Percentiles rank a stretch among this genome's conserved stretches.
Conservation (phyloP, 2,113 vertebrate genomes). For the Eidolon helvum region DNA sequence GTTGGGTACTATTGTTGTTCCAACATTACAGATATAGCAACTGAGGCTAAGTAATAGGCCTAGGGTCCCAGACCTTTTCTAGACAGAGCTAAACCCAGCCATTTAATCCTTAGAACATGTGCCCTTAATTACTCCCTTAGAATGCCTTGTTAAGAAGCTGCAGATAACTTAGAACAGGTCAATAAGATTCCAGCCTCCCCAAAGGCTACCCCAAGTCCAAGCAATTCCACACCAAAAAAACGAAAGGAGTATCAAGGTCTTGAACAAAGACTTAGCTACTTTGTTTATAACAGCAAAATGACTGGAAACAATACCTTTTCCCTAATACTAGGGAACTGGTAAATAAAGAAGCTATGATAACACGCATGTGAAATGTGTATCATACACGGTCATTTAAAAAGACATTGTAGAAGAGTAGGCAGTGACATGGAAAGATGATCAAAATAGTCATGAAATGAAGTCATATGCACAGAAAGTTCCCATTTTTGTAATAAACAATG, state of each 20-base stretch:
- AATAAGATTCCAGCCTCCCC: neutral
- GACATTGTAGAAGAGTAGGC: neutral
- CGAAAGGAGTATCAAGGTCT: neutral
- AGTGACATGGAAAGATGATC: neutral
- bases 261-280: neutral
- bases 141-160: neutral
- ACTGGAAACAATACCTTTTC: neutral
- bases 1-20: neutral
- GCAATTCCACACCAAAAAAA: neutral
- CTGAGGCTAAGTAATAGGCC: neutral
- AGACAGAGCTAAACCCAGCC: neutral
- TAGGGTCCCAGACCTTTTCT: neutral
- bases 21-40: neutral
- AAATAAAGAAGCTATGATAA: neutral
- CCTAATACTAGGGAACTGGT: neutral
- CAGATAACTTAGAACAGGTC: neutral
- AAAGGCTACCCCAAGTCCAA: neutral
- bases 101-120: neutral
- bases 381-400: neutral
- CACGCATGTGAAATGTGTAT: accelerated
- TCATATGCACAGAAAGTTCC: neutral
- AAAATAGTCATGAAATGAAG: neutral
- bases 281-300: neutral
- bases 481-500: neutral
- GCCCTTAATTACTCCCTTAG: neutral